These are phyloP conservation scores for Patella ulyssiponensis DNA, from an alignment of 2,888 invertebrate species.

Conservation along the genomic window DNA sequence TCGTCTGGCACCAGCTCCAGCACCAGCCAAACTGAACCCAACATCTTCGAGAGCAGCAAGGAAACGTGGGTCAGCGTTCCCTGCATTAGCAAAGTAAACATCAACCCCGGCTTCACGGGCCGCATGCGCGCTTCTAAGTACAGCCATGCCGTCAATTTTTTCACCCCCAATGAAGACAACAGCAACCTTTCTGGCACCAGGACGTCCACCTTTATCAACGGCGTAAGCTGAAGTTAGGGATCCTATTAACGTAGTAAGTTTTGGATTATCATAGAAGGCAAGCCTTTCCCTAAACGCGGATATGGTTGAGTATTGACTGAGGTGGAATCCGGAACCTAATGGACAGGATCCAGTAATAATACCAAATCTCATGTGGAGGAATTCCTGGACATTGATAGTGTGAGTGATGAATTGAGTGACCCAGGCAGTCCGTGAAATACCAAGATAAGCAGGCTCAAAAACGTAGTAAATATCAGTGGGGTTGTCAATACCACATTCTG, in stretches of 20 bases:
- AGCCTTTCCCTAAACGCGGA: constrained; percentile 14
- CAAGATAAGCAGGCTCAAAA: constrained; percentile 35
- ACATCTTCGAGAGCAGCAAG: background rate
- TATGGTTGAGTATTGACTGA: constrained; percentile 18
- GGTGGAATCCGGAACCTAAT: constrained; percentile 28
- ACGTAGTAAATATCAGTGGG: constrained; percentile 36
- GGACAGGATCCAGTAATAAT: constrained; percentile 31
- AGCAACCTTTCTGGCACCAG: constrained; percentile 19
- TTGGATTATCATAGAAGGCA: constrained; percentile 15
- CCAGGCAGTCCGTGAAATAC: constrained; percentile 31
- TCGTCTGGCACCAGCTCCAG: background rate
- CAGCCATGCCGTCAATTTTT: constrained; percentile 9
- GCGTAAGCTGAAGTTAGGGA: constrained; percentile 10
- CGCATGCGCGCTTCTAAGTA: background rate
- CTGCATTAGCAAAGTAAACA: background rate
- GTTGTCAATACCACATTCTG: constrained; percentile 26
- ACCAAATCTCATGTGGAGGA: constrained; percentile 10
- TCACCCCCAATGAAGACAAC: constrained; percentile 23
- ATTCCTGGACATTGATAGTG: constrained; percentile 25
- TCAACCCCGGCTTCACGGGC: background rate
- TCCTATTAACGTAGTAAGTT: constrained; percentile 15
- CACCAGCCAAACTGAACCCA: background rate
- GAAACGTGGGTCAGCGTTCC: background rate
- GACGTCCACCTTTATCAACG: background rate
- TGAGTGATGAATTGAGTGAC: constrained; percentile 36